Evolutionary conservation across 2,113 vertebrate species (phyloP).

Genomic region (Oxygymnocypris stewartii): DNA sequence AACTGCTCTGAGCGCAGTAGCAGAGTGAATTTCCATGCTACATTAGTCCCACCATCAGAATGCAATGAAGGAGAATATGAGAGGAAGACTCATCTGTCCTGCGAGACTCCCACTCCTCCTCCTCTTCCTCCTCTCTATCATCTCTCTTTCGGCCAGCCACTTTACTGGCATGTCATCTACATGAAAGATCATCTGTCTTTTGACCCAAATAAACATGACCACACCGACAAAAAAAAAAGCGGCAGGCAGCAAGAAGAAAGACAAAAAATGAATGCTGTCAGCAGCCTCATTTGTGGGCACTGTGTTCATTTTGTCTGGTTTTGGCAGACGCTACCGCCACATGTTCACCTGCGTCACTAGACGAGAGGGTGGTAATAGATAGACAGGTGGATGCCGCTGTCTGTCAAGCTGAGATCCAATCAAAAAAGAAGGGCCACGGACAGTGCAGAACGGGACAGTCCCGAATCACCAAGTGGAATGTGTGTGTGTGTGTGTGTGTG

Average conservation of each 20-base stretch:
- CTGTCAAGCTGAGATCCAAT: constrained; percentile 48
- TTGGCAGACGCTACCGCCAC: constrained; percentile 26
- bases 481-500: background rate
- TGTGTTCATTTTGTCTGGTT: constrained; percentile 37
- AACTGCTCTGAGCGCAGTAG: constrained; percentile 63
- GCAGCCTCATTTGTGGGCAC: constrained; percentile 39
- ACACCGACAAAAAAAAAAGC: constrained; percentile 61
- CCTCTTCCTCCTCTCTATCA: constrained; percentile 93
- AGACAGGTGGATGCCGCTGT: constrained; percentile 43
- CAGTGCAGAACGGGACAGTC: constrained; percentile 28
- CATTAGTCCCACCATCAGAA: constrained; percentile 99
- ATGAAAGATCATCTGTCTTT: constrained; percentile 96
- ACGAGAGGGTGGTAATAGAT: constrained; percentile 1
- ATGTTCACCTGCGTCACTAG: constrained; percentile 33
- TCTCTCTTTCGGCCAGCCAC: constrained; percentile 91
- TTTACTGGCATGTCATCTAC: constrained; percentile 94
- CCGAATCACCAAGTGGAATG: constrained; percentile 23
- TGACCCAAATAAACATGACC: constrained; percentile 95
- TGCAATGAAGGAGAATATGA: constrained; percentile 90
- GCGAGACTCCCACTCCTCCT: constrained; percentile 84
- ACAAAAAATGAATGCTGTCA: constrained; percentile 43
- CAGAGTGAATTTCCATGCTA: constrained; percentile 97
- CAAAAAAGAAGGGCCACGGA: constrained; percentile 47
- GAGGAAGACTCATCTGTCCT: constrained; percentile 86
- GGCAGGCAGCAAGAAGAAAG: background rate